Conservation (phyloP, 1,140 invertebrate species). For the Pseudoatta argentina region DNA sequence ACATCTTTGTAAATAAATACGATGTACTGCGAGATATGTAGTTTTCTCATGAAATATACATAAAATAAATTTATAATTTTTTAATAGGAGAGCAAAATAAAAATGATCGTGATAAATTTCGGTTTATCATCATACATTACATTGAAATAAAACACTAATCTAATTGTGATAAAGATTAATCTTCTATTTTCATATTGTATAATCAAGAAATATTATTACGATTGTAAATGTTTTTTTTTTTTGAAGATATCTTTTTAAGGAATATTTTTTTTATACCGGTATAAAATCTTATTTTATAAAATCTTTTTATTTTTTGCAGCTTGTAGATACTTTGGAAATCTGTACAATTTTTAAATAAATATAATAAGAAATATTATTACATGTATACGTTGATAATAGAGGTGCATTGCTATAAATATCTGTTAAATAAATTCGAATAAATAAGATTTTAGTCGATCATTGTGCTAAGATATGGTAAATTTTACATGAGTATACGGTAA, state of each 20-base stretch:
- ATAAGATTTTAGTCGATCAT: slow-evolving; percentile 17
- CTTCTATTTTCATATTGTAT: background rate
- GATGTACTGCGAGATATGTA: background rate
- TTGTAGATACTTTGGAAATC: background rate
- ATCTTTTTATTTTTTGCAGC: background rate
- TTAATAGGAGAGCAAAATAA: background rate
- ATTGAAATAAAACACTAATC: background rate
- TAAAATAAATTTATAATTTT: background rate
- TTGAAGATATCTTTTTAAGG: background rate
- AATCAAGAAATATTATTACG: background rate
- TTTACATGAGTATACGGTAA: background rate
- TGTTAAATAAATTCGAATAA: background rate
- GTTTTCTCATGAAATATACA: background rate
- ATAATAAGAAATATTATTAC: background rate
- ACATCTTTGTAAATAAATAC: background rate
- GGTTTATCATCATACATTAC: background rate
- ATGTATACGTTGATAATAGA: background rate
- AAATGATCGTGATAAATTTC: background rate
- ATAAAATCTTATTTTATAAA: background rate
- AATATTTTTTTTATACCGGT: background rate
- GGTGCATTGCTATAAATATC: background rate
- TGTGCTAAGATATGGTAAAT: background rate
- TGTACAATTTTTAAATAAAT: background rate
- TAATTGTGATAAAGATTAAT: background rate
- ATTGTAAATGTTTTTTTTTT: background rate